Base-by-base conservation (phyloP, 2,888 invertebrate species). In the Sarcophaga rosellei region DNA sequence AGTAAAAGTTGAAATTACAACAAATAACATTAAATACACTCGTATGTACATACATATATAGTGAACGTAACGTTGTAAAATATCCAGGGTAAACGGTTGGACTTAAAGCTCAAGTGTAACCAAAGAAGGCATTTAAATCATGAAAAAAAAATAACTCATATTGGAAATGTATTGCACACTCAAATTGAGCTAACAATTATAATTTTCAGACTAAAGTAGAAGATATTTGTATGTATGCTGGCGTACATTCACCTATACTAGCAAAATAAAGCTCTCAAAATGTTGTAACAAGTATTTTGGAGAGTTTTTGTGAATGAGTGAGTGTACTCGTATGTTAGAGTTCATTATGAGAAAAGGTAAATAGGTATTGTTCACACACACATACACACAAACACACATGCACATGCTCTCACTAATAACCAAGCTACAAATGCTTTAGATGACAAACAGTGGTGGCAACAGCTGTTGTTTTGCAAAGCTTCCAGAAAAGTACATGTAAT, bases 241-340 rank as follows among this genome's bases (percentile, higher is more conserved):
- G 75, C 76, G 84, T 81, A 83, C 78, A 79, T 81, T 83, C 69
- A 83, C 81, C 85, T 79, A 86, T 69, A 84, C 84, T 35, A 86
- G 21, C 61, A 59, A 45, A 85, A 86, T 81, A 85, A 82, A 15
- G 35, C n/a, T 77, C 61, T 77, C 25, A 53, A 17, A 15, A 65
- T 61, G 35, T 70, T 70, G 65, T 63, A 47, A 47, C 6, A n/a
- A 74, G 35, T 12, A 45, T 73, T 45, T 45, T 62, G 25, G 87
- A 75, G 3, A 53, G 53, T 53, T 53, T 21, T 11, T 66, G 63
- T 81, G 77, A 81, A n/a, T 78, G 68, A 44, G 47, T 68, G 53
- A 21, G 35, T 85, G 66, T 76, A n/a, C n/a, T n/a, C n/a, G n/a
- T n/a, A 35, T 84, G 83, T 61, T 15, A 12, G 53, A 53, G 53